phyloP scores from a whole-genome alignment of 2,113 vertebrate genomes.

The Rhombomys opimus region DNA sequence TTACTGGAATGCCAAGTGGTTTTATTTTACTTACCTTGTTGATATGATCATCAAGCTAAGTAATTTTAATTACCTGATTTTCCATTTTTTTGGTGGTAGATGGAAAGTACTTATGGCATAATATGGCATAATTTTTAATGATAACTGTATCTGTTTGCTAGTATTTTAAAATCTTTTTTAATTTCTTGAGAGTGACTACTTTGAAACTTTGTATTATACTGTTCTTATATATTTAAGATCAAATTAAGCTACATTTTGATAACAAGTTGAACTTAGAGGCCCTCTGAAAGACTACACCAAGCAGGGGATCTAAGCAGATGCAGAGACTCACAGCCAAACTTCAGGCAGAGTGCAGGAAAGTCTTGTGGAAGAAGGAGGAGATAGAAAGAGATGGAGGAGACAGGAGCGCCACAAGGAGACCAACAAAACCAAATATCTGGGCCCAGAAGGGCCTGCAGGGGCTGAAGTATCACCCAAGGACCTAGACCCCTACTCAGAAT shows the following conservation, averaged over 20 bases:
- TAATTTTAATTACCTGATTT: background rate
- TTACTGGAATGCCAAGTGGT: background rate
- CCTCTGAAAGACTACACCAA: no score
- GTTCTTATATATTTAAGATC: background rate
- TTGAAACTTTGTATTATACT: background rate
- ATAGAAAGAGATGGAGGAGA: no score
- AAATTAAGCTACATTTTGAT: background rate
- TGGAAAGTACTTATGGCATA: background rate
- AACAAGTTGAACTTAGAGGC: background rate
- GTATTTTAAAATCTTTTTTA: background rate
- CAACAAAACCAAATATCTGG: no score
- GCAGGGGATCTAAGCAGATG: no score
- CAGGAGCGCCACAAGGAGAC: no score
- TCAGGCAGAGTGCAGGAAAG: no score
- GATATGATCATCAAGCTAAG: background rate
- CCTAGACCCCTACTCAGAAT: no score
- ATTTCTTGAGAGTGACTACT: background rate
- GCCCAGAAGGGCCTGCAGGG: no score
- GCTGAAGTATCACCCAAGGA: no score
- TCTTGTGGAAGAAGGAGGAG: no score
- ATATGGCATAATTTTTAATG: background rate
- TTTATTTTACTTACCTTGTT: background rate
- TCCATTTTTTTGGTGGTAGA: no score
- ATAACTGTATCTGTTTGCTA: background rate
- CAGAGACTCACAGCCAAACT: no score